Conservation (phyloP, 2,113 vertebrate species). For the Shinisaurus crocodilurus region DNA sequence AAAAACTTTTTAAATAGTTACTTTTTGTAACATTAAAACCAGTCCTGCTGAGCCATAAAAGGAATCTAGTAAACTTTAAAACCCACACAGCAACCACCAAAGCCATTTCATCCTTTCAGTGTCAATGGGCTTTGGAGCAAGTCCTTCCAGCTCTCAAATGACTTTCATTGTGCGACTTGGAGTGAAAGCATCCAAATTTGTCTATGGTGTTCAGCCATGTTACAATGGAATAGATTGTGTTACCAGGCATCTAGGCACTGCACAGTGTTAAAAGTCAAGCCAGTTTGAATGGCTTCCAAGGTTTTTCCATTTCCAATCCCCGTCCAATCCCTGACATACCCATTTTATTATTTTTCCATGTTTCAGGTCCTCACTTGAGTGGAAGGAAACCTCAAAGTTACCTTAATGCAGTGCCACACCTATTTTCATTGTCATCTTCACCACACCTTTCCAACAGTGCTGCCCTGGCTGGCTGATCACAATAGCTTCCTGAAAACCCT, state of each 20-base stretch:
- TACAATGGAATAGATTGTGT: background rate
- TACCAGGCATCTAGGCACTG: background rate
- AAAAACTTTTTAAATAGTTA: background rate
- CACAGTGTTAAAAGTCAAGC: background rate
- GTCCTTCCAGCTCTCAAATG: slow-evolving; percentile 1
- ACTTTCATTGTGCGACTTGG: slow-evolving; percentile 2
- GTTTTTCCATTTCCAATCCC: background rate
- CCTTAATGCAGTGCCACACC: background rate
- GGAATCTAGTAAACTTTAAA: background rate
- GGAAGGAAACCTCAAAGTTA: background rate
- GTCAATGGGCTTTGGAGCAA: background rate
- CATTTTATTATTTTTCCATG: rapidly evolving
- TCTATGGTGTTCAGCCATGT: background rate
- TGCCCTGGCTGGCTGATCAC: background rate
- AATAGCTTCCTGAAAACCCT: background rate
- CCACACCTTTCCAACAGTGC: rapidly evolving
- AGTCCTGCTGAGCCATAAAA: background rate
- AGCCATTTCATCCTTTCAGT: background rate
- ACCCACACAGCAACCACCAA: background rate
- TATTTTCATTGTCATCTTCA: background rate
- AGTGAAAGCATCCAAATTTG: slow-evolving; percentile 19
- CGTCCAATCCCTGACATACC: rapidly evolving
- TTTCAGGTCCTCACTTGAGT: slow-evolving; percentile 12
- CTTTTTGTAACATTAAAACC: background rate
- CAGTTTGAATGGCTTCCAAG: background rate